phyloP scores from a whole-genome alignment of 2,888 invertebrate genomes.

The Epsilonema sp. region DNA sequence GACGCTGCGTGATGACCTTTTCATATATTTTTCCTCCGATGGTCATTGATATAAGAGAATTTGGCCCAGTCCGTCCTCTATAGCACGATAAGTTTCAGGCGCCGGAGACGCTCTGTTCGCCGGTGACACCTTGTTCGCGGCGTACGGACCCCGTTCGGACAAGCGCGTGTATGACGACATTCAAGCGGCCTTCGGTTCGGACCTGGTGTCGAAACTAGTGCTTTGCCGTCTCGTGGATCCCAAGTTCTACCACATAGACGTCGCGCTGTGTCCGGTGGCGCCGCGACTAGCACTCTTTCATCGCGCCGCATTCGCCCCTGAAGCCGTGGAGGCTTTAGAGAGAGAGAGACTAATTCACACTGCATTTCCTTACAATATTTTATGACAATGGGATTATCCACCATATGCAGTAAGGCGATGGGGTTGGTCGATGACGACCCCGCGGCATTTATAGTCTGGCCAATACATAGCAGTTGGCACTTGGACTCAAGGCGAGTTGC shows the following conservation, averaged over 20 bases:
- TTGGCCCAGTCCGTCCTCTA: too few relatives aligned
- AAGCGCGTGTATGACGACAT: background rate
- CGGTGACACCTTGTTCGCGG: conserved; percentile 6
- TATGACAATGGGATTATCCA: too few relatives aligned
- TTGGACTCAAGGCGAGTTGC: too few relatives aligned
- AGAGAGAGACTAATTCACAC: too few relatives aligned
- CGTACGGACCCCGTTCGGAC: conserved; percentile 6
- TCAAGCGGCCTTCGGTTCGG: background rate
- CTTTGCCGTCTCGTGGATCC: conserved; percentile 16
- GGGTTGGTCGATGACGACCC: too few relatives aligned
- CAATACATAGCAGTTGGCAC: too few relatives aligned
- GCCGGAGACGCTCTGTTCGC: conserved; percentile 8
- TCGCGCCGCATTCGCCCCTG: conserved; percentile 17
- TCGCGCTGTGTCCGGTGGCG: conserved; percentile 23
- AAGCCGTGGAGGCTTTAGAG: conserved; percentile 7
- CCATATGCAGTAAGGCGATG: too few relatives aligned
- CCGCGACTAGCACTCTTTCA: conserved; percentile 19
- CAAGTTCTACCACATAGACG: conserved; percentile 25
- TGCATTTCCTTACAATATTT: too few relatives aligned
- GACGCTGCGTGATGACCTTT: too few relatives aligned
- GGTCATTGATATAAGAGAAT: too few relatives aligned
- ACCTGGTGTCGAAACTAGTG: conserved; percentile 9
- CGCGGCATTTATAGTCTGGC: too few relatives aligned
- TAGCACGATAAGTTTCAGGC: conserved; percentile 5
- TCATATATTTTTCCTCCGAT: too few relatives aligned